A percentile compares a stretch with the other conserved stretches of the same genome.
Evolutionary conservation across 2,113 vertebrate species (phyloP).

Genomic region (Xiphias gladius): DNA sequence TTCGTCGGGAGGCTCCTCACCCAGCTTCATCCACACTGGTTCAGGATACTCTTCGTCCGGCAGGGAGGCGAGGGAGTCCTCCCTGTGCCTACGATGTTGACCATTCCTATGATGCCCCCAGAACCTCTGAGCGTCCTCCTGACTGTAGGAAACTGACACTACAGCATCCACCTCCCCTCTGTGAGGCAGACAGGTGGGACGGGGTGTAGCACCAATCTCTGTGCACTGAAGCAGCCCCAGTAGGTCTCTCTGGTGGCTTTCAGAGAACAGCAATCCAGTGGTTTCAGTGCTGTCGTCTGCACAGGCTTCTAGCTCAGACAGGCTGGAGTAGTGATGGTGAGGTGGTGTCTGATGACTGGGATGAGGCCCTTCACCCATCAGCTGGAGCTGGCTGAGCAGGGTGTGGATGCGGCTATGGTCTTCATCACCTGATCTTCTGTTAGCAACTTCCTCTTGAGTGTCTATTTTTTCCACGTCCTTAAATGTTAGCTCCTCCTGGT

Average conservation of each 20-base stretch:
- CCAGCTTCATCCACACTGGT: constrained; percentile 72
- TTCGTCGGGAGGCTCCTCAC: constrained; percentile 65
- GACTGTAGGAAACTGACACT: constrained; percentile 75
- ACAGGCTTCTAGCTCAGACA: constrained; percentile 66
- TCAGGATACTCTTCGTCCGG: constrained; percentile 78
- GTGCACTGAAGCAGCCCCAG: constrained; percentile 86
- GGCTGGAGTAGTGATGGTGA: constrained; percentile 38
- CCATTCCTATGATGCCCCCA: constrained; percentile 65
- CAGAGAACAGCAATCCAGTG: constrained; percentile 88
- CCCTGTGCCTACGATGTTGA: constrained; percentile 15
- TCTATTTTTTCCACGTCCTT: constrained; percentile 40
- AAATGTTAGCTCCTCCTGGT: neutral
- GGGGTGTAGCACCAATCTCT: constrained; percentile 26
- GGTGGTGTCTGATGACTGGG: neutral
- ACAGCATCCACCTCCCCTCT: constrained; percentile 77
- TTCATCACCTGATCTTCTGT: constrained; percentile 62
- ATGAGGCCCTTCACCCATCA: constrained; percentile 64
- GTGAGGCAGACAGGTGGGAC: constrained; percentile 15
- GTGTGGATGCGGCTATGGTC: constrained; percentile 84
- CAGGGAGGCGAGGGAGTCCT: constrained; percentile 66
- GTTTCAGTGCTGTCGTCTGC: constrained; percentile 59
- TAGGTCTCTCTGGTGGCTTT: constrained; percentile 86
- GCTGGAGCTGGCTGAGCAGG: constrained; percentile 85
- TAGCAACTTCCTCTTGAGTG: neutral
- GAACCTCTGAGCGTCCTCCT: constrained; percentile 71